A percentile compares a stretch with the other conserved stretches of the same genome.
phyloP scores from a whole-genome alignment of 2,888 invertebrate species.

The Drosophila quasianomalipes region DNA sequence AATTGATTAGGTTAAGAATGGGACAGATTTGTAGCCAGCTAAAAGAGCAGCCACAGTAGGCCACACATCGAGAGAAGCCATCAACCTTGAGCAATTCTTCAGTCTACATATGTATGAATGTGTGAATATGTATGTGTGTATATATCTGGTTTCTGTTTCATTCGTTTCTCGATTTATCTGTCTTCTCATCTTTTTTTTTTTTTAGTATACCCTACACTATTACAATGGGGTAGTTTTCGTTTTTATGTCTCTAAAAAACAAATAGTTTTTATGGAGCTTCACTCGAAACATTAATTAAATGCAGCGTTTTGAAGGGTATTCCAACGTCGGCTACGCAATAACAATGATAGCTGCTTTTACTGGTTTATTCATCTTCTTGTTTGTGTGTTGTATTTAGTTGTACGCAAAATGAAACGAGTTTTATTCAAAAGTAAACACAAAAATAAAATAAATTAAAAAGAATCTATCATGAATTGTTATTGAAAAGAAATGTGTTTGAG shows the following conservation, averaged over 20 bases:
- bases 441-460: slow-evolving; percentile 5
- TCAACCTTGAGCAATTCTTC: slow-evolving; percentile 34
- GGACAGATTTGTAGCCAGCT: slow-evolving; percentile 9
- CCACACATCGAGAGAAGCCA: slow-evolving; percentile 23
- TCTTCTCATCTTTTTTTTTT: background rate
- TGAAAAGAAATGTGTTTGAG: slow-evolving; percentile 24
- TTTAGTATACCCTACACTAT: background rate
- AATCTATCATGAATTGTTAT: background rate
- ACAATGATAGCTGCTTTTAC: background rate
- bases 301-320: background rate
- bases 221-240: background rate
- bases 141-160: slow-evolving; percentile 31
- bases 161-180: slow-evolving; percentile 19
- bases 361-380: slow-evolving; percentile 17
- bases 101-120: background rate
- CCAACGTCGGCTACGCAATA: background rate
- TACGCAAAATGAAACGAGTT: slow-evolving; percentile 36
- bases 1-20: slow-evolving; percentile 5
- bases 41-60: slow-evolving; percentile 1
- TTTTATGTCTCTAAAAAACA: background rate
- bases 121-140: slow-evolving; percentile 23
- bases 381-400: slow-evolving; percentile 20
- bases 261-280: too few relatives aligned
- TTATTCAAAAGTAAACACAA: slow-evolving; percentile 26
- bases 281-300: background rate